A percentile compares a stretch with the other conserved stretches of the same genome.
Conservation (phyloP, 2,888 invertebrate genomes). For the Drosophila helvetica region DNA sequence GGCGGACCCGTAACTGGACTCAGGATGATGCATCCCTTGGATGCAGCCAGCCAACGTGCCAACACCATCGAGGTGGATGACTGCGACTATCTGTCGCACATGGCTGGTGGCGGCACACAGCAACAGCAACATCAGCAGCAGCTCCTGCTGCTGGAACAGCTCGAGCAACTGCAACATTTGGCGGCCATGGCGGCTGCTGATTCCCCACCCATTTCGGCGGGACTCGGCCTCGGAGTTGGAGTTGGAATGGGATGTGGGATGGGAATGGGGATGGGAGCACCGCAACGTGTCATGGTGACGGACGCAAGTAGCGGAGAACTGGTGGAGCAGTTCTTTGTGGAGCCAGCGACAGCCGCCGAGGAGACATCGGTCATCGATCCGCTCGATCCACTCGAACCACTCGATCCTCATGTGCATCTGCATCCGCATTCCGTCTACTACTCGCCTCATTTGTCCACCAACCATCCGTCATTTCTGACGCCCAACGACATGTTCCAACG, state of each 20-base stretch:
- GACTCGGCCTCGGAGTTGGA: constrained; percentile 56
- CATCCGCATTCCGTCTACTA: constrained; percentile 81
- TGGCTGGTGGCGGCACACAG: constrained; percentile 56
- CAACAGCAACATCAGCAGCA: constrained; percentile 59
- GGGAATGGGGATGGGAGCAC: constrained; percentile 35
- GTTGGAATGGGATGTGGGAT: constrained; percentile 40
- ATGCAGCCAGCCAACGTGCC: constrained; percentile 78
- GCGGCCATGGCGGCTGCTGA: constrained; percentile 81
- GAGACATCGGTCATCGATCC: constrained; percentile 40
- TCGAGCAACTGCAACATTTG: constrained; percentile 81
- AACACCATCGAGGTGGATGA: constrained; percentile 83
- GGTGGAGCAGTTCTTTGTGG: constrained; percentile 77
- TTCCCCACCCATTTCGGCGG: constrained; percentile 72
- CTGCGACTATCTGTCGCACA: constrained; percentile 76
- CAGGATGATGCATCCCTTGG: constrained; percentile 60
- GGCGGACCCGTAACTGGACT: constrained; percentile 64
- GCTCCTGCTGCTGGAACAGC: constrained; percentile 78
- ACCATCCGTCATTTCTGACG: constrained; percentile 44
- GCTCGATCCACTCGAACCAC: constrained; percentile 47
- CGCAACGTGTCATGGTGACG: constrained; percentile 78
- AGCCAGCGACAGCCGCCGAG: constrained; percentile 72
- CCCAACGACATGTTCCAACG: constrained; percentile 64
- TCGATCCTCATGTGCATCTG: constrained; percentile 61
- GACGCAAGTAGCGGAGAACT: constrained; percentile 78
- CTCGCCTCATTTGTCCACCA: constrained; percentile 70